Base-by-base conservation (phyloP, 2,113 vertebrate genomes). In the Chrysemys picta region DNA sequence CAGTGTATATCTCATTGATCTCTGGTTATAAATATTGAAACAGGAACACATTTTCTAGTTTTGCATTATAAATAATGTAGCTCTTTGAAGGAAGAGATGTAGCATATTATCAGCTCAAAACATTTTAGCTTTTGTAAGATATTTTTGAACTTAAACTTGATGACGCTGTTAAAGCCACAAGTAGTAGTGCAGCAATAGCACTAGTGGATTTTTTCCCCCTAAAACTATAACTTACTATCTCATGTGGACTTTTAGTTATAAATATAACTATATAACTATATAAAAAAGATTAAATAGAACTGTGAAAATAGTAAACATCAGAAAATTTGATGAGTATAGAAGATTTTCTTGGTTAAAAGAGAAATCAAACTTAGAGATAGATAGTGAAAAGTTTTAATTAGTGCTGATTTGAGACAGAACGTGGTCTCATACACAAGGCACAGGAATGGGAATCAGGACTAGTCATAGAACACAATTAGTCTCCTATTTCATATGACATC, bases 21-120 rank as follows among this genome's bases (percentile, higher is more conserved):
- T 92, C 80, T 82, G n/a, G 24, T 96, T 85, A 96, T 97, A 95
- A 95, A 94, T 97, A 96, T 89, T 97, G 87, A 96, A 95, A 84
- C 62, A 94, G 94, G 82, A 89, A 89, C 94, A 95, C 80, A 93
- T 80, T 94, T 96, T 93, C 75, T 80, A 94, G 84, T 84, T 93
- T 96, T 92, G 93, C 91, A 96, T 93, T 80, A 94, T 96, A 91
- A 96, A 94, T 94, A 97, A 94, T 92, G n/a, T 92, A 86, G 87
- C 85, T 88, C 45, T 38, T 5, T 79, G 45, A 82, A 31, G 82
- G 38, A 81, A n/a, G 52, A 75, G 27, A 19, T 81, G 25, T n/a
- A 38, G 12, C 38, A 45, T 35, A 65, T 65, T 93, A 79, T 79
- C 91, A 96, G 94, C 81, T 83, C 76, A 31, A 82, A 93, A 21